Base-by-base conservation (phyloP, 2,888 invertebrate species). In the Chymomyza amoena region DNA sequence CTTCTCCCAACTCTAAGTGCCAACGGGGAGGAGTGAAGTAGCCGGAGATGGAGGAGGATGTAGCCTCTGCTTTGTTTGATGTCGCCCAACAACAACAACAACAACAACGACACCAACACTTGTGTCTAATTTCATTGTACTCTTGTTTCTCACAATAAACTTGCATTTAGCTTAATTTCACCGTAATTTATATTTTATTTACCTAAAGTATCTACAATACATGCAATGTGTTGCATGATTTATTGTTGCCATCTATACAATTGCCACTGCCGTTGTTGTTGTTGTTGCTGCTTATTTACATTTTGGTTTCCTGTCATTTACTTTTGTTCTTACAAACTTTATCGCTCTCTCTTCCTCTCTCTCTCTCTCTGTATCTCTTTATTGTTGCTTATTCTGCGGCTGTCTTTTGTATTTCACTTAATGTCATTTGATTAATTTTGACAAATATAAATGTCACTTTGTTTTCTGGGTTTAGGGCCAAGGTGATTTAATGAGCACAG, bases 171-270 rank as follows among this genome's bases (percentile, higher is more conserved):
- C 76, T 77, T 80, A 79, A 85, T 81, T 83, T 85, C 73, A 65
- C 57, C 73, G 81, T 85, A 84, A 85, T 85, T 87, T 87, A 84
- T 85, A 75, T 81, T 76, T 75, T 81, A 76, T 87, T 85, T 85
- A 81, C 76, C 75, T 66, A 80, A 77, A 79, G 73, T 77, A 69
- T 76, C 68, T 64, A 54, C n/a, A 56, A 51, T 45, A 45, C 72
- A 50, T 70, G 72, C 85, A 87, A 85, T 85, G 79, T 85, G 85
- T 79, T 85, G 79, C 86, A 82, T 85, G 87, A 85, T 85, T 85
- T 85, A 85, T 84, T 61, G 70, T 75, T 60, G 75, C 70, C 81
- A 83, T 79, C 77, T 73, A 57, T 76, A 77, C 79, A 72, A 81
- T 76, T 80, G 77, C 75, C 68, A 68, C 66, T 60, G 73, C 73